Base-by-base conservation (phyloP, 1,140 invertebrate species). In the Zaprionus camerounensis region DNA sequence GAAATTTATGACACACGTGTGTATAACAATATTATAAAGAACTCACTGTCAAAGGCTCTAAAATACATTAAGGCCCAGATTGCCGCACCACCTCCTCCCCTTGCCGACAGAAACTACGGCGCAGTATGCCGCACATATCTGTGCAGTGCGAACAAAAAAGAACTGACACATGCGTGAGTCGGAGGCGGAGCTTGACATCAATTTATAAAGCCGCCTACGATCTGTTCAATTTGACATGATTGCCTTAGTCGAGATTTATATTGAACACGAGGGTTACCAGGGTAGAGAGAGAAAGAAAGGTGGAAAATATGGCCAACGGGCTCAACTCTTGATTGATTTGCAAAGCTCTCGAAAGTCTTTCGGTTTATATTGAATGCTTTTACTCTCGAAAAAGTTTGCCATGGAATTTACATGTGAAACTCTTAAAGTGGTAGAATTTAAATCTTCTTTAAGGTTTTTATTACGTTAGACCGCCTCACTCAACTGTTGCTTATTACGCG, bases 211-310 rank as follows among this genome's bases (percentile, higher is more conserved):
- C 53, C 65, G 65, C 59, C 76, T 22, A 75, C 59, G 80, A 82
- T 76, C 76, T 73, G 76, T 61, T 71, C 80, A 83, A 83, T 80
- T 77, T 86, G 84, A 88, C 84, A 88, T 86, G 83, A 86, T 88
- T 86, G 83, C 69, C 71, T 86, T 83, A 80, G 70, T 28, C 68
- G 72, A 74, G 80, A 86, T 83, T 86, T 88, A 78, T 71, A 53
- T 46, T 44, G 41, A 34, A 34, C 9, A 46, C 71, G 56, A 68
- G 71, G 57, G 49, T 22, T 57, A 36, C 46, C 22, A n/a, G n/a
- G 63, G 12, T 26, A 38, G 13, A 15, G 36, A 38, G n/a, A 15
- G 13, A 15, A 11, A 22, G 28, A 28, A n/a, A 46, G 46, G 20
- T 51, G 46, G 4, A 53, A 69, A 69, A 28, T 51, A 28, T 53